Evolutionary conservation across 1,140 invertebrate species (phyloP).

Genomic region (Habropoda laboriosa): DNA sequence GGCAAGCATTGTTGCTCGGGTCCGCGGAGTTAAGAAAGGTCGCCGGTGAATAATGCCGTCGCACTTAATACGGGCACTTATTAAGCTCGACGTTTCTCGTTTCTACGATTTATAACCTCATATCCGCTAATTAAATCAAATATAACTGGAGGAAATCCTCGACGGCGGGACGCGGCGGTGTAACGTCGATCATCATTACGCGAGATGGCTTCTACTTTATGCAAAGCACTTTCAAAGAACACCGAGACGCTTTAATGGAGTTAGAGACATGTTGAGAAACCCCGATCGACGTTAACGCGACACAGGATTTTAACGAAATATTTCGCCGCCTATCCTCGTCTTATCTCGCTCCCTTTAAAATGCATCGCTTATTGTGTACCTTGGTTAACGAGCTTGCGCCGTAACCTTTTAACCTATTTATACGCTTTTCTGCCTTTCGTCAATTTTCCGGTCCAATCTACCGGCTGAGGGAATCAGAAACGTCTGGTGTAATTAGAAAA

Average conservation of each 20-base stretch:
- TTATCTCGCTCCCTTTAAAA: neutral
- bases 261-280: slow-evolving; percentile 36
- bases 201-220: slow-evolving; percentile 40
- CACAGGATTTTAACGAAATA: slow-evolving; percentile 32
- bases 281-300: slow-evolving; percentile 48
- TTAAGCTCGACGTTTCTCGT: slow-evolving; percentile 49
- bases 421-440: neutral
- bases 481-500: no score
- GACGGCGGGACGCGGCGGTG: slow-evolving; percentile 3
- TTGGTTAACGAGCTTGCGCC: no score
- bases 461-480: no score
- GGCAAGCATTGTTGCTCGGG: neutral
- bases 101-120: slow-evolving; percentile 51
- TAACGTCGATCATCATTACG: slow-evolving; percentile 51
- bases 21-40: neutral
- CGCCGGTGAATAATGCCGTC: slow-evolving; percentile 37
- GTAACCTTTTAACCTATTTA: no score
- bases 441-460: no score
- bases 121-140: slow-evolving; percentile 53
- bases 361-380: neutral
- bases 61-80: slow-evolving; percentile 45
- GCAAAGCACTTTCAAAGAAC: slow-evolving; percentile 49
- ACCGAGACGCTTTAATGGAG: slow-evolving; percentile 44
- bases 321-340: neutral
- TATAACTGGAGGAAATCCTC: slow-evolving; percentile 37